Conservation (phyloP, 2,113 vertebrate species). For the Notiomystis cincta region DNA sequence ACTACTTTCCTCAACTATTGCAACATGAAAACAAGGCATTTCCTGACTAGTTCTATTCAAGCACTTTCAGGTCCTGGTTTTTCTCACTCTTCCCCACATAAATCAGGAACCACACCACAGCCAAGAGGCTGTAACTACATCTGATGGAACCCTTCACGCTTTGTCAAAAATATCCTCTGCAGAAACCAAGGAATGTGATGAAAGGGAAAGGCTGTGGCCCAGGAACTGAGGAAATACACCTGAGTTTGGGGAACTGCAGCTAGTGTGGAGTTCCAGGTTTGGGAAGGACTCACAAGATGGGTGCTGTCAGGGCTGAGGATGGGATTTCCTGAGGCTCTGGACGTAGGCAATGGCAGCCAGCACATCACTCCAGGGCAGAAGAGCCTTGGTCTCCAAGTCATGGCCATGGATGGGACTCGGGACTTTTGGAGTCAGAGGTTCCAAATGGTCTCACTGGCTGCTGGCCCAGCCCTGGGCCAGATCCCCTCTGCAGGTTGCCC, state of each 20-base stretch:
- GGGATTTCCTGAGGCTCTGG: neutral
- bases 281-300: neutral
- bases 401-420: neutral
- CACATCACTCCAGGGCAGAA: neutral
- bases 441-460: neutral
- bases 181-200: neutral
- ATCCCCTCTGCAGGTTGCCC: neutral
- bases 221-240: neutral
- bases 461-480: neutral
- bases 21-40: neutral
- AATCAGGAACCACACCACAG: neutral
- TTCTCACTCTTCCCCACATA: neutral
- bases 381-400: neutral
- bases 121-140: neutral
- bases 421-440: neutral
- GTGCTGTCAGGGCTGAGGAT: neutral
- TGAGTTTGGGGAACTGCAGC: neutral
- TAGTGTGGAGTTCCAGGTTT: neutral
- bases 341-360: neutral
- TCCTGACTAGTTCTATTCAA: neutral
- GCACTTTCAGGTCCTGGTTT: neutral
- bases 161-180: neutral
- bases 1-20: neutral
- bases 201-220: accelerated
- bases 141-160: neutral